phyloP scores from a whole-genome alignment of 2,113 vertebrate species.

The Mobula birostris region DNA sequence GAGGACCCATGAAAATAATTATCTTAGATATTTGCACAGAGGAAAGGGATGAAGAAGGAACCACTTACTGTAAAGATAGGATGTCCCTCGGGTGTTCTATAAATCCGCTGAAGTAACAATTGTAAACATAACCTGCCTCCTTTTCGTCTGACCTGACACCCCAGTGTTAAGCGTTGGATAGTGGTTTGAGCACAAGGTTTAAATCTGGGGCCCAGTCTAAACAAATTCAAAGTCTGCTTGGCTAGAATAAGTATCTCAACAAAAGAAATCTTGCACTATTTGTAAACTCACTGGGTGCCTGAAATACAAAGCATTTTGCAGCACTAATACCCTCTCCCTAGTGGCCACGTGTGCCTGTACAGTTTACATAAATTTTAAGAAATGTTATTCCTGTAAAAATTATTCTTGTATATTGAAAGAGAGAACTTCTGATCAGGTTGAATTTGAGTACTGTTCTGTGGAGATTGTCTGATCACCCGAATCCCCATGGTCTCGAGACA shows the following conservation, averaged over 20 bases:
- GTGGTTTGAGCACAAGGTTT: neutral
- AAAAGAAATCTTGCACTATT: conserved; percentile 12
- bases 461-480: neutral
- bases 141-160: neutral
- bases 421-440: neutral
- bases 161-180: neutral
- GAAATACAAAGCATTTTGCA: neutral
- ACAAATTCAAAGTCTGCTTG: neutral
- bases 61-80: neutral
- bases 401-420: conserved; percentile 20
- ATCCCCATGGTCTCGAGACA: neutral
- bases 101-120: neutral
- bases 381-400: neutral
- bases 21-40: conserved; percentile 61
- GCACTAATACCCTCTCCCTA: neutral
- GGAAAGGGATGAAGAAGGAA: conserved; percentile 34
- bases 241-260: neutral
- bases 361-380: neutral
- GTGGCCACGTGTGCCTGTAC: neutral
- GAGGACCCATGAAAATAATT: conserved; percentile 19
- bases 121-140: neutral
- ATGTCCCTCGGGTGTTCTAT: neutral
- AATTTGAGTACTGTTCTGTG: neutral
- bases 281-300: conserved; percentile 21
- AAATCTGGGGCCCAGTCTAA: neutral